phyloP scores from a whole-genome alignment of 2,888 invertebrate genomes.

The Dyspetes luteomarginatus region DNA sequence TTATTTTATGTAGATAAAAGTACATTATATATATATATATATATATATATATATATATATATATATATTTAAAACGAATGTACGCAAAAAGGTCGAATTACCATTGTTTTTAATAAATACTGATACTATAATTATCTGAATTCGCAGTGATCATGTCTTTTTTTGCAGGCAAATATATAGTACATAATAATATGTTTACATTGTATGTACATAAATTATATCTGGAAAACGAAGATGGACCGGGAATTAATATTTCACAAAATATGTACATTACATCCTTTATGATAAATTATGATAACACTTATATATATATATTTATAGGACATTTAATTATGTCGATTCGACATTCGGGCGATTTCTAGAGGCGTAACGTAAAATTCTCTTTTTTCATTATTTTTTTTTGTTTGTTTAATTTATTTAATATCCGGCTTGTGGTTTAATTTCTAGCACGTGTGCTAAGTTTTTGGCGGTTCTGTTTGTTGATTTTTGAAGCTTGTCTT shows the following conservation, averaged over 20 bases:
- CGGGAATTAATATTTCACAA: conserved; percentile 38
- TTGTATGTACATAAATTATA: conserved; percentile 48
- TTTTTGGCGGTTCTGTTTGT: conserved; percentile 73
- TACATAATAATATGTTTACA: conserved; percentile 30
- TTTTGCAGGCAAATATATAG: conserved; percentile 62
- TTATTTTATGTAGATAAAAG: conserved; percentile 76
- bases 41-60: no score
- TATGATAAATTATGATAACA: conserved; percentile 40
- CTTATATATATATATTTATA: conserved; percentile 15
- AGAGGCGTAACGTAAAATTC: conserved; percentile 18
- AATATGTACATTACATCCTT: conserved; percentile 61
- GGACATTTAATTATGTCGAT: conserved; percentile 21
- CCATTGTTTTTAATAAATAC: conserved; percentile 71
- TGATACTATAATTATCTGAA: conserved; percentile 56
- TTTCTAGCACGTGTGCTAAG: conserved; percentile 69
- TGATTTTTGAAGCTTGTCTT: conserved; percentile 65
- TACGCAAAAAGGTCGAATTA: conserved; percentile 67
- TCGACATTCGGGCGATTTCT: conserved; percentile 4
- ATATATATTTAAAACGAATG: conserved; percentile 71
- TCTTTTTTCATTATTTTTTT: neutral
- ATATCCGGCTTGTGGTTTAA: conserved; percentile 20
- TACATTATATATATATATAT: conserved; percentile 74
- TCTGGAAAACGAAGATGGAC: conserved; percentile 36
- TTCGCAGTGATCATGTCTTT: conserved; percentile 35
- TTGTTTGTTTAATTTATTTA: no score